These are phyloP conservation scores for Yponomeuta plumbellus DNA, from an alignment of 2,888 invertebrate species.

Conservation along the genomic window DNA sequence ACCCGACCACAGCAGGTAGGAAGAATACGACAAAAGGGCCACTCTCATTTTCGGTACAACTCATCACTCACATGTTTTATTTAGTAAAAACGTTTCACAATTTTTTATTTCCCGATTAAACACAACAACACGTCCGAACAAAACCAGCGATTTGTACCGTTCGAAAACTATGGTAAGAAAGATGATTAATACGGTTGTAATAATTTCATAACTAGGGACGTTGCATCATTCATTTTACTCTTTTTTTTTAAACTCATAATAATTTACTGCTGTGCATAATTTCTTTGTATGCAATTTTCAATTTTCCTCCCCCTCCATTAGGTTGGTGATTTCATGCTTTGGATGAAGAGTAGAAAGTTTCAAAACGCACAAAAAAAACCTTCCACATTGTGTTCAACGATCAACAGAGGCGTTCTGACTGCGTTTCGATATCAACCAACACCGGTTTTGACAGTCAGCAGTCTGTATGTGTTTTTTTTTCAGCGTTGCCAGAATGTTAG, in stretches of 20 bases:
- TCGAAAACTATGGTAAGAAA: neutral
- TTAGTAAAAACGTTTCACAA: conserved; percentile 52
- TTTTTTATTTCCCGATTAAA: conserved; percentile 41
- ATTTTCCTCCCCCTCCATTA: too few relatives aligned
- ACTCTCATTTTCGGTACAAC: conserved; percentile 76
- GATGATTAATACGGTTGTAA: too few relatives aligned
- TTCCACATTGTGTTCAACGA: neutral
- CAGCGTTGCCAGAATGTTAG: too few relatives aligned
- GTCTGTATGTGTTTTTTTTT: too few relatives aligned
- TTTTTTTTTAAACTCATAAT: too few relatives aligned
- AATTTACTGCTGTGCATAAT: too few relatives aligned
- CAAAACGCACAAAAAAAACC: neutral
- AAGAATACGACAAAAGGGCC: conserved; percentile 75
- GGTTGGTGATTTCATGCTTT: too few relatives aligned
- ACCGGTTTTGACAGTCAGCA: neutral
- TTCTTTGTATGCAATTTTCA: too few relatives aligned
- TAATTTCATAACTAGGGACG: too few relatives aligned
- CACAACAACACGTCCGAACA: conserved; percentile 23
- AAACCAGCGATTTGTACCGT: neutral
- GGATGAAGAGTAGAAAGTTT: neutral
- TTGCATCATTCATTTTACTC: too few relatives aligned
- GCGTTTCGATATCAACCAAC: neutral
- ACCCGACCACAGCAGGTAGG: conserved; percentile 71
- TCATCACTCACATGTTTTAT: conserved; percentile 76
- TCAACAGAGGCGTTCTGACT: neutral